Evolutionary conservation across 2,113 vertebrate species (phyloP).

Genomic region (Bubo scandiacus): DNA sequence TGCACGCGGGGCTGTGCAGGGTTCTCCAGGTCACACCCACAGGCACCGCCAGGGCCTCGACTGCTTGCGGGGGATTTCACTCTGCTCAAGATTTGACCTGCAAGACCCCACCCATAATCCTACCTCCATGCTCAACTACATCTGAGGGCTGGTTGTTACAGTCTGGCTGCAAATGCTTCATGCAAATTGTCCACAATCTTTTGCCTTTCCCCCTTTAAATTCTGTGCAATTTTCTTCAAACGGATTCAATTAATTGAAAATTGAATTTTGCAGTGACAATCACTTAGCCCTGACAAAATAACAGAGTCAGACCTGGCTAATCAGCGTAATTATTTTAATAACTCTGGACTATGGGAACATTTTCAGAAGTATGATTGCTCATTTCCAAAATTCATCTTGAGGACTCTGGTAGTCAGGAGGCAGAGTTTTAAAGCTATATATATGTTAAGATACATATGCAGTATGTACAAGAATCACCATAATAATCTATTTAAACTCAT

Average conservation of each 20-base stretch:
- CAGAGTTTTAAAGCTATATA: not conserved
- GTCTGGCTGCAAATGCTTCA: not conserved
- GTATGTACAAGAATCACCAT: not conserved
- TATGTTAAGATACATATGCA: not conserved
- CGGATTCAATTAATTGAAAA: not conserved
- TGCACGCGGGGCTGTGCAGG: rapidly evolving
- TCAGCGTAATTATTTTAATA: not conserved
- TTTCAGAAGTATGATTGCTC: not conserved
- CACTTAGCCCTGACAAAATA: not conserved
- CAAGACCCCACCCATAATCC: not conserved
- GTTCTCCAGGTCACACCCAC: not conserved
- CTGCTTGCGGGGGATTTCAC: not conserved
- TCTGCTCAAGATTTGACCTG: not conserved
- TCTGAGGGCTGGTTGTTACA: not conserved
- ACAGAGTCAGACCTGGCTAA: not conserved
- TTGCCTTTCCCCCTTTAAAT: not conserved
- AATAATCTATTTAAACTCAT: not conserved
- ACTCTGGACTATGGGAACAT: not conserved
- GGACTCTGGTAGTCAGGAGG: not conserved
- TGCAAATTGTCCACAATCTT: not conserved
- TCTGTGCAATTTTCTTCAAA: not conserved
- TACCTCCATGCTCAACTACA: not conserved
- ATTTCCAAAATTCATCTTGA: not conserved
- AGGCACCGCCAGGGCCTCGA: not conserved
- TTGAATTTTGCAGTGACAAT: not conserved